Evolutionary conservation across 2,113 vertebrate genomes (phyloP).

Genomic region (Osmerus mordax): DNA sequence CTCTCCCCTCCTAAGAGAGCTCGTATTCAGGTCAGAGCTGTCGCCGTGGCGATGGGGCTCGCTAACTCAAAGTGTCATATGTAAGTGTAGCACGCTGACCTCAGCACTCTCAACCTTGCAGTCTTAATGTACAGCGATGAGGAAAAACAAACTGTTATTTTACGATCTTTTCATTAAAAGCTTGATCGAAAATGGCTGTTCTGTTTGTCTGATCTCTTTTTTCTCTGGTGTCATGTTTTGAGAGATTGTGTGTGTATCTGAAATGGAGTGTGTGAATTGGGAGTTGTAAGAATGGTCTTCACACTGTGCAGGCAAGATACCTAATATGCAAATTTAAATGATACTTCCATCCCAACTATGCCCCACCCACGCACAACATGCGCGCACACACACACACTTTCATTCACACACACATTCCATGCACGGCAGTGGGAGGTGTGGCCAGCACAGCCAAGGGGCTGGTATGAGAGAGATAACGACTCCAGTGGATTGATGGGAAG

Average conservation of each 20-base stretch:
- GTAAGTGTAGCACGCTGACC: conserved; percentile 82
- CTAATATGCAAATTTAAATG: no score
- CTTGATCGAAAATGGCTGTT: conserved; percentile 84
- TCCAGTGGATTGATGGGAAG: no score
- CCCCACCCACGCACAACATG: no score
- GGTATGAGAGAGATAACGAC: no score
- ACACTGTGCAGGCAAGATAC: no score
- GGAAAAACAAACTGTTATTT: conserved; percentile 94
- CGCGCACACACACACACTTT: no score
- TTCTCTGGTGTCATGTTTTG: background rate
- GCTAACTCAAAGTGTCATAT: conserved; percentile 84
- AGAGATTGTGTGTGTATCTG: background rate
- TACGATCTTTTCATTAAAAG: conserved; percentile 99
- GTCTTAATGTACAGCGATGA: conserved; percentile 99
- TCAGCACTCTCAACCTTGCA: conserved; percentile 95
- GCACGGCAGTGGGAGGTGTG: no score
- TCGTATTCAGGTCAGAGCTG: conserved; percentile 90
- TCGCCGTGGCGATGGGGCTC: conserved; percentile 70
- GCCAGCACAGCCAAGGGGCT: no score
- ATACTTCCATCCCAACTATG: no score
- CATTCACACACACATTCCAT: no score
- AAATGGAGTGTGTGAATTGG: background rate
- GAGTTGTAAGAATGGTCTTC: no score
- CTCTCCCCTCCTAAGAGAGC: conserved; percentile 81
- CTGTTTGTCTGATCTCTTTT: background rate